Conservation (phyloP, 2,113 vertebrate species). For the Hippocampus barbouri region DNA sequence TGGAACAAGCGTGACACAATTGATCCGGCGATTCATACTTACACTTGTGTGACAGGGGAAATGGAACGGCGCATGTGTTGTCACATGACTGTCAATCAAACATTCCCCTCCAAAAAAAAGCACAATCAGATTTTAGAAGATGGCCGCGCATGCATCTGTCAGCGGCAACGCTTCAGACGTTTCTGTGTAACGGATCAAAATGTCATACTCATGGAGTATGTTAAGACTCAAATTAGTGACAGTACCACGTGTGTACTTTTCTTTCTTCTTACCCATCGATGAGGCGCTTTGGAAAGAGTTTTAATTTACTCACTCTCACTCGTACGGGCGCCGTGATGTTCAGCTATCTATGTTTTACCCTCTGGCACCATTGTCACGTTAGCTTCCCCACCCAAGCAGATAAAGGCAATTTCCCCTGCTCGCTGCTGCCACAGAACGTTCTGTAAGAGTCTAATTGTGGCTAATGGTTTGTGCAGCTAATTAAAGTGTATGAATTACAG, state of each 20-base stretch:
- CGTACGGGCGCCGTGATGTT: neutral
- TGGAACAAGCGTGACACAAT: slow-evolving; percentile 51
- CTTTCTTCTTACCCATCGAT: neutral
- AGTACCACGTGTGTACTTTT: neutral
- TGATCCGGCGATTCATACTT: slow-evolving; percentile 43
- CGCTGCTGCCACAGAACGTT: slow-evolving; percentile 83
- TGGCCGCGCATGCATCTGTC: neutral
- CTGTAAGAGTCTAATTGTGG: slow-evolving; percentile 99
- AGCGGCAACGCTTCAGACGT: neutral
- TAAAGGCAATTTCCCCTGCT: slow-evolving; percentile 63
- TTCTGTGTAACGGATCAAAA: neutral
- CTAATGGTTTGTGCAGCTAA: slow-evolving; percentile 99
- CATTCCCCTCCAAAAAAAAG: neutral
- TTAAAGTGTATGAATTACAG: slow-evolving; percentile 99
- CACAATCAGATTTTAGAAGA: slow-evolving; percentile 2
- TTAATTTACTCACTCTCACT: neutral
- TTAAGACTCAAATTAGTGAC: slow-evolving; percentile 9
- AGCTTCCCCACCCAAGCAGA: slow-evolving; percentile 36
- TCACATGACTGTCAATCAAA: slow-evolving; percentile 19
- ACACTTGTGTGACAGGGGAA: slow-evolving; percentile 26
- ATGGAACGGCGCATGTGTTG: neutral
- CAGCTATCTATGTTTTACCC: slow-evolving; percentile 16
- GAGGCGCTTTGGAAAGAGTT: neutral
- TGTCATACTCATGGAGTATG: neutral
- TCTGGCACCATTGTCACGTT: slow-evolving; percentile 23